phyloP scores from a whole-genome alignment of 1,140 invertebrate genomes.

The Drosophila sp. region DNA sequence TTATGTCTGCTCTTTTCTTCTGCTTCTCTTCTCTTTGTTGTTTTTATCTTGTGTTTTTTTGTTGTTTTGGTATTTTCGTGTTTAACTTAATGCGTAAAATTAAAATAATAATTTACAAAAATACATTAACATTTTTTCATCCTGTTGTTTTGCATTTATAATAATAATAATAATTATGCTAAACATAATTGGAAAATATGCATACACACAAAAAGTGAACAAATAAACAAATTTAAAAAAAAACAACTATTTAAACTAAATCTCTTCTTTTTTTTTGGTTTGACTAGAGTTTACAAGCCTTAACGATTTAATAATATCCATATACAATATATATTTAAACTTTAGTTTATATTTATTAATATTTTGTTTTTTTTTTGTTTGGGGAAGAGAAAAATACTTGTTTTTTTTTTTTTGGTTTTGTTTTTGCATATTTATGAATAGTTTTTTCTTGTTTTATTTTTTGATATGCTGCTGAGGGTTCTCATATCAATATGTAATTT shows the following conservation, averaged over 20 bases:
- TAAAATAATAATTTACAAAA: constrained; percentile 24
- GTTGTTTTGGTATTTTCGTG: not conserved
- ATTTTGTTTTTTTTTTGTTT: constrained; percentile 22
- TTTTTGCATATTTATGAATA: constrained; percentile 48
- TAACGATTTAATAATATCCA: constrained; percentile 3
- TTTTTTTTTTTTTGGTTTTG: constrained; percentile 17
- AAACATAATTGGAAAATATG: constrained; percentile 9
- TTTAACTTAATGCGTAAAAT: constrained; percentile 20
- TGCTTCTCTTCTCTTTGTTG: constrained; percentile 12
- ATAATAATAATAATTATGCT: constrained; percentile 10
- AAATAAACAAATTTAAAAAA: constrained; percentile 56
- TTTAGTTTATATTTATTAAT: constrained; percentile 34
- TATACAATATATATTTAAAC: constrained; percentile 44
- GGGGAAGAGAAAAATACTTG: constrained; percentile 49
- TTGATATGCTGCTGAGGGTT: constrained; percentile 16
- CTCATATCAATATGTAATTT: constrained; percentile 4
- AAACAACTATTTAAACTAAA: constrained; percentile 38
- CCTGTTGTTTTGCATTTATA: not conserved
- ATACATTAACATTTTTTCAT: constrained; percentile 13
- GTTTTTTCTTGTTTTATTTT: constrained; percentile 28
- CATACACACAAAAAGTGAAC: constrained; percentile 31
- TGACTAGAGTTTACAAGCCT: constrained; percentile 7
- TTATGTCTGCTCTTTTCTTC: constrained; percentile 49
- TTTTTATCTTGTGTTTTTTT: constrained; percentile 11
- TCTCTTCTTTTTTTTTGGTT: constrained; percentile 1